Percentiles rank a stretch among this genome's conserved stretches.
Conservation (phyloP, 1,140 invertebrate species). For the Macrotrachela quadricornifera region DNA sequence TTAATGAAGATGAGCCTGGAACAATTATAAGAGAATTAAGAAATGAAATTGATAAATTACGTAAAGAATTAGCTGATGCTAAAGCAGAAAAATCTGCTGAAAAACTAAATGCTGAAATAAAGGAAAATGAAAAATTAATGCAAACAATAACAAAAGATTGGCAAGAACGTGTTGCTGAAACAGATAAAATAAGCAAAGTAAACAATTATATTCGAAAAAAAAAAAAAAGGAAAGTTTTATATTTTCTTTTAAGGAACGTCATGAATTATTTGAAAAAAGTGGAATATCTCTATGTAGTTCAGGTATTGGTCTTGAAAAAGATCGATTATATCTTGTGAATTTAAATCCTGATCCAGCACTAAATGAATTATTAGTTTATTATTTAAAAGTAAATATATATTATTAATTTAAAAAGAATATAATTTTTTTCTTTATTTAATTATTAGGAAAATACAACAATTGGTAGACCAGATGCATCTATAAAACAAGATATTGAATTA, state of each 20-base stretch:
- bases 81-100: conserved; percentile 28
- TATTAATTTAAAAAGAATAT: background rate
- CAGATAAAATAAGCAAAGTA: conserved; percentile 40
- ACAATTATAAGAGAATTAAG: conserved; percentile 61
- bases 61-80: conserved; percentile 45
- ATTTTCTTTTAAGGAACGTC: conserved; percentile 48
- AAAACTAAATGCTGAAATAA: conserved; percentile 33
- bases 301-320: conserved; percentile 91
- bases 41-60: conserved; percentile 76
- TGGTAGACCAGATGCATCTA: conserved; percentile 40
- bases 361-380: conserved; percentile 90
- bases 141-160: conserved; percentile 91
- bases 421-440: background rate
- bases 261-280: conserved; percentile 89
- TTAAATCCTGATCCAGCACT: conserved; percentile 90
- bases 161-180: conserved; percentile 90
- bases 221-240: background rate
- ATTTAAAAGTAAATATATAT: conserved; percentile 55
- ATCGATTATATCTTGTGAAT: conserved; percentile 91
- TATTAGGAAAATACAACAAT: conserved; percentile 63
- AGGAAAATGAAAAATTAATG: conserved; percentile 80
- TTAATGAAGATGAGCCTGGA: conserved; percentile 54
- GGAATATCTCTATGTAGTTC: conserved; percentile 89
- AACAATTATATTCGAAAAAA: background rate
- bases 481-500: conserved; percentile 73